Percentiles rank a stretch among this genome's conserved stretches.
Evolutionary conservation across 2,888 invertebrate species (phyloP).

Genomic region (Sarcophaga rosellei): DNA sequence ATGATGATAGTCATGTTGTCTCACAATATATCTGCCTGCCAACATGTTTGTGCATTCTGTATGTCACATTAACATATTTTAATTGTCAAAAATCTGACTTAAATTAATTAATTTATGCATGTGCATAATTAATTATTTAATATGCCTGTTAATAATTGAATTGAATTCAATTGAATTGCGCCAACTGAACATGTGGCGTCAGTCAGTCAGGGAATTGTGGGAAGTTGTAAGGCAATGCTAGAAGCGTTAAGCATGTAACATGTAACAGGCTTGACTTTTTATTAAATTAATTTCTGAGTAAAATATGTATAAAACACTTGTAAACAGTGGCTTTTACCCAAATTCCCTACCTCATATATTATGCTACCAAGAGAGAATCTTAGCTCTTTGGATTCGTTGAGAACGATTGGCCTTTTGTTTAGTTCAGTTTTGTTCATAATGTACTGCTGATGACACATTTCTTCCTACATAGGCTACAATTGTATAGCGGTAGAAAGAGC

Average conservation of each 20-base stretch:
- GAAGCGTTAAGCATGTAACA: not conserved
- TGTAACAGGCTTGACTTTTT: not conserved
- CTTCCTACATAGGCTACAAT: too few relatives aligned
- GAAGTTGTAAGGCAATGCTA: not conserved
- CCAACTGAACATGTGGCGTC: not conserved
- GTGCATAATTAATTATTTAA: slow-evolving; percentile 53
- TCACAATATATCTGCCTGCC: not conserved
- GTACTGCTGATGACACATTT: too few relatives aligned
- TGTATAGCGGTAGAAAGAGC: too few relatives aligned
- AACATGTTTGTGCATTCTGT: not conserved
- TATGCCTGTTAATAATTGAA: slow-evolving; percentile 24
- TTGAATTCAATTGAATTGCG: not conserved
- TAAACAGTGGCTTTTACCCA: too few relatives aligned
- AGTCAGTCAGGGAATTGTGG: not conserved
- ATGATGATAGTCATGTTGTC: not conserved
- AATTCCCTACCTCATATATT: too few relatives aligned
- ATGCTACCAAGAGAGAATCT: too few relatives aligned
- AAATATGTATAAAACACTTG: too few relatives aligned
- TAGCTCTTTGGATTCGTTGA: too few relatives aligned
- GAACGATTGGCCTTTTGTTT: too few relatives aligned
- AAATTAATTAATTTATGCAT: slow-evolving; percentile 65
- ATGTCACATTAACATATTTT: slow-evolving; percentile 53
- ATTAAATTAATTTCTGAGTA: too few relatives aligned
- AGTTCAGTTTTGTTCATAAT: too few relatives aligned
- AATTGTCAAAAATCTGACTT: slow-evolving; percentile 64